Percentiles rank a stretch among this genome's conserved stretches.
These are phyloP conservation scores for Aspidoscelis tigris DNA, from an alignment of 2,113 vertebrate species.

Conservation along the genomic window DNA sequence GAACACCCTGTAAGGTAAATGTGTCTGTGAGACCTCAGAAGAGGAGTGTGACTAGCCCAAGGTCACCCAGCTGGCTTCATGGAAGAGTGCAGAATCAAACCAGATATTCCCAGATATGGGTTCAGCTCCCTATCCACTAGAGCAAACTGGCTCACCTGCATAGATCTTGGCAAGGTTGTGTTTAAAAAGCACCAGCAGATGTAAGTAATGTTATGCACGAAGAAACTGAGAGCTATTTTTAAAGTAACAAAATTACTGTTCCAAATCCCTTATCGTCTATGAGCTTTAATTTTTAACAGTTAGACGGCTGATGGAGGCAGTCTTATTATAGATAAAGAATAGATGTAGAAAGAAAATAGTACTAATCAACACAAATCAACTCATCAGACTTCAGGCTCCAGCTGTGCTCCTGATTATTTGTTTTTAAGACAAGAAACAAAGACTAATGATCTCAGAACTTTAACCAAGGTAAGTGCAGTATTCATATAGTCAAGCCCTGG, in stretches of 20 bases:
- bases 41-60: too few relatives aligned
- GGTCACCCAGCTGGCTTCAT: too few relatives aligned
- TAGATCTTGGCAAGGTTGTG: not conserved
- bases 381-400: not conserved
- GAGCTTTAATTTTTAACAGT: not conserved
- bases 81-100: too few relatives aligned
- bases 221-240: not conserved
- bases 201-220: not conserved
- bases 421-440: not conserved
- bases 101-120: too few relatives aligned
- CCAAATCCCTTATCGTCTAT: not conserved
- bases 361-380: slow-evolving; percentile 11
- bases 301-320: not conserved
- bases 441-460: not conserved
- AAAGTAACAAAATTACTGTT: not conserved
- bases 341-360: slow-evolving; percentile 1
- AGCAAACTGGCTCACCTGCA: not conserved
- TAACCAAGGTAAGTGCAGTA: not conserved
- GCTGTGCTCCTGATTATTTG: not conserved
- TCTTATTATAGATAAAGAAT: slow-evolving; percentile 4
- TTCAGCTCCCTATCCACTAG: too few relatives aligned
- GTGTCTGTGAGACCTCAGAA: too few relatives aligned
- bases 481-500: not conserved
- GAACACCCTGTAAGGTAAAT: too few relatives aligned
- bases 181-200: not conserved